Evolutionary conservation across 2,888 invertebrate genomes (phyloP), one percentile per base, ranked within the genome.

Genomic region (Eristalis intricaria): DNA sequence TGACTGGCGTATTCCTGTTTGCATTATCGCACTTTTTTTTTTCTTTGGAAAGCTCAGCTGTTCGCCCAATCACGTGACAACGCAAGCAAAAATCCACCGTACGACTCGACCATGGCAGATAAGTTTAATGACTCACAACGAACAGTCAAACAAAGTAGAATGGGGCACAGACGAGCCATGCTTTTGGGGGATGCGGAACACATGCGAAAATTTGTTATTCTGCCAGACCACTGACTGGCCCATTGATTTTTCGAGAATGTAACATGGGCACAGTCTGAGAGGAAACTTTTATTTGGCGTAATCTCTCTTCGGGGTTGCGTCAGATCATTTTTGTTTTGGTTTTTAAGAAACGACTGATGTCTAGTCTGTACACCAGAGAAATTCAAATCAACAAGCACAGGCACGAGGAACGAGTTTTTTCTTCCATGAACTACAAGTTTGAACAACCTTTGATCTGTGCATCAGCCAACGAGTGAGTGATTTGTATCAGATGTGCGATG

Each of bases 391-490:
- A 69, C 29, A 35, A 43, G 50, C 23, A 66, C 10, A 19, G 29
- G 5, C 60, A 32, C 56, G 66, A 50, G 38, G 75, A 69, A 78
- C 29, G 63, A 78, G 78, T 50, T 50, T 50, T 19, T 19, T 8
- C 1, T 70, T 78, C 58, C 22, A 58, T 70, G 70, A 40, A 64
- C 71, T 65, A 76, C 82, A 69, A 8, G 81, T 68, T 81, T 61
- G 23, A 38, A 56, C 56, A 75, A 80, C 75, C 70, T 79, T 84
- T 79, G 80, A 22, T 70, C 70, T 26, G 19, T 35, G 43, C 43
- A 68, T 80, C 84, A 85, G 71, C 71, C 71, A 63, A 68, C 64
- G 50, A 60, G 68, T 22, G 77, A 73, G 43, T 77, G 82, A 82
- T 82, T 50, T 50, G 50, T 19, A 22, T 50, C 50, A 50, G 19